These are phyloP conservation scores for Portevinia maculata DNA, from an alignment of 2,888 invertebrate genomes.

Conservation along the genomic window DNA sequence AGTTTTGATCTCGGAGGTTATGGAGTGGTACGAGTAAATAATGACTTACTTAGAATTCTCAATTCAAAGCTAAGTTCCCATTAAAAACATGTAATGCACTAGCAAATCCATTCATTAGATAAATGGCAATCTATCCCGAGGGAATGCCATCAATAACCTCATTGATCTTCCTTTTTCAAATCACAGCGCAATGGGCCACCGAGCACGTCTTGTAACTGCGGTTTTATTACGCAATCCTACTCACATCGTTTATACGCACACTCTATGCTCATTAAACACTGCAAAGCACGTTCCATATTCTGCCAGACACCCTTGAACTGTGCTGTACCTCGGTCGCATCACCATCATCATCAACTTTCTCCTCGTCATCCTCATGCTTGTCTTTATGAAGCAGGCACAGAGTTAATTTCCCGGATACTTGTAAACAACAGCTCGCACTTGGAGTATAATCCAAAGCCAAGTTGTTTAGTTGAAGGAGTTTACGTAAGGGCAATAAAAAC, in stretches of 20 bases:
- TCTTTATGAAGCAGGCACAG: slow-evolving; percentile 14
- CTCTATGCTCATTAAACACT: slow-evolving; percentile 46
- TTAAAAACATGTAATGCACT: no score
- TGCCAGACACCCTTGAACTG: slow-evolving; percentile 8
- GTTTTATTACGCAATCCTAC: slow-evolving; percentile 58
- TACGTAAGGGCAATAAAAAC: slow-evolving; percentile 64
- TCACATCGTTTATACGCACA: slow-evolving; percentile 60
- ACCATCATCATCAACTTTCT: slow-evolving; percentile 37
- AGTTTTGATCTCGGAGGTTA: no score
- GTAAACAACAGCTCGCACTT: slow-evolving; percentile 60
- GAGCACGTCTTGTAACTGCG: slow-evolving; percentile 58
- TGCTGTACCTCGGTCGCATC: no score
- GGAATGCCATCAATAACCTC: slow-evolving; percentile 47
- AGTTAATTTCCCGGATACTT: slow-evolving; percentile 67
- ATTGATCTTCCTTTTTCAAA: slow-evolving; percentile 61
- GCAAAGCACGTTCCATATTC: neutral
- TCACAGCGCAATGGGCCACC: slow-evolving; percentile 46
- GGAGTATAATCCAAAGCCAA: slow-evolving; percentile 56
- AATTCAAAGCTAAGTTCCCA: no score
- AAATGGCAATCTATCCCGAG: slow-evolving; percentile 21
- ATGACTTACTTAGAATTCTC: no score
- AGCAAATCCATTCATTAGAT: slow-evolving; percentile 25
- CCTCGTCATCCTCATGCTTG: slow-evolving; percentile 3
- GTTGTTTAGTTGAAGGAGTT: slow-evolving; percentile 59
- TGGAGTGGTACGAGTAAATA: no score